phyloP scores from a whole-genome alignment of 2,797 vertebrate genomes.

The Gallinago nigripennis region DNA sequence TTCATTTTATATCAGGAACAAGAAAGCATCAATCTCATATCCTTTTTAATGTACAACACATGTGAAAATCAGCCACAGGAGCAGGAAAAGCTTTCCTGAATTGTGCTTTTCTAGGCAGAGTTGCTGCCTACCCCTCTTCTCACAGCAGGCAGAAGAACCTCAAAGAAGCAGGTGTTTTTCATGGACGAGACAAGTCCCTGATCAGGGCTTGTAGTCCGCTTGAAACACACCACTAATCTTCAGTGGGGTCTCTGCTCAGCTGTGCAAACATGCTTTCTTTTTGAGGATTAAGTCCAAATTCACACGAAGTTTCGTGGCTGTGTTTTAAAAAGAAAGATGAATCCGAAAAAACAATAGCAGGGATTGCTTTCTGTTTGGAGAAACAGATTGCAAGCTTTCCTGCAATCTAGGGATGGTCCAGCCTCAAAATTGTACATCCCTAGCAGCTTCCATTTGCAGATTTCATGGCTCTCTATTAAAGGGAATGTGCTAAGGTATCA shows the following conservation, averaged over 20 bases:
- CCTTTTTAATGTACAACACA: constrained; percentile 12
- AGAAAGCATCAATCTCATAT: constrained; percentile 2
- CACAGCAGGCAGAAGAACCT: constrained; percentile 34
- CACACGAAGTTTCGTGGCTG: constrained; percentile 2
- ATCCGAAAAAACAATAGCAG: constrained; percentile 12
- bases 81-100: not conserved
- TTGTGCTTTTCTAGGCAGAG: not conserved
- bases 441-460: not conserved
- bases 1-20: not conserved
- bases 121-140: not conserved
- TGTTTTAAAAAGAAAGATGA: constrained; percentile 44
- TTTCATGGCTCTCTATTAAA: not conserved
- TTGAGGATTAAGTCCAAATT: constrained; percentile 51
- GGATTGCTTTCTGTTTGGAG: constrained; percentile 17
- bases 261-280: constrained; percentile 35
- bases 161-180: constrained; percentile 54
- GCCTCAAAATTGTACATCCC: not conserved
- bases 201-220: not conserved
- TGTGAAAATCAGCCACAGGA: constrained; percentile 20
- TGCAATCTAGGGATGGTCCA: not conserved
- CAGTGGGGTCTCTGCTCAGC: constrained; percentile 24
- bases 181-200: not conserved
- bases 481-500: not conserved
- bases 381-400: not conserved
- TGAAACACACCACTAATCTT: constrained; percentile 24